A percentile compares a stretch with the other conserved stretches of the same genome.
These are phyloP conservation scores for Corythornis vintsioides DNA, from an alignment of 2,113 vertebrate species.

Conservation along the genomic window DNA sequence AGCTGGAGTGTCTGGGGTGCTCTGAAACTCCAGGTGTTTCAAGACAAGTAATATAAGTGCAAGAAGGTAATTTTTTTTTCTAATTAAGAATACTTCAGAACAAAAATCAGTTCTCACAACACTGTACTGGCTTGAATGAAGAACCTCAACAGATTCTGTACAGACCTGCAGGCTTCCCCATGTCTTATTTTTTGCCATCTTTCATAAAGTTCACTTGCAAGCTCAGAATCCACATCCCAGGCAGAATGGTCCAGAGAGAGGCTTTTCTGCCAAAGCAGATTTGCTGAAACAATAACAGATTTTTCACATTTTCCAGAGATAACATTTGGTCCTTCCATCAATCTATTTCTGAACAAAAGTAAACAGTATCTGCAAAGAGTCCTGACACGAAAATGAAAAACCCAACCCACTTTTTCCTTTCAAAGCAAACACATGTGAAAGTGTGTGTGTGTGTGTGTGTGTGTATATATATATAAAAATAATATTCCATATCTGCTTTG, in stretches of 20 bases:
- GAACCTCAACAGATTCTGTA: background rate
- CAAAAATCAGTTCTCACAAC: background rate
- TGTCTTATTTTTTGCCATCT: constrained; percentile 85
- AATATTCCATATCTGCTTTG: background rate
- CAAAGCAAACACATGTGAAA: background rate
- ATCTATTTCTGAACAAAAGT: background rate
- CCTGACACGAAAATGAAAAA: background rate
- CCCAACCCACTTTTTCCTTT: background rate
- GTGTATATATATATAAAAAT: no score
- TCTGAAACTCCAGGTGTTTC: background rate
- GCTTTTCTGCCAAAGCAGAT: constrained; percentile 85
- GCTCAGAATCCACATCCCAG: constrained; percentile 86
- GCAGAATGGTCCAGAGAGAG: constrained; percentile 83
- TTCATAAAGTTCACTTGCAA: constrained; percentile 86
- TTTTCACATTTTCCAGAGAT: background rate
- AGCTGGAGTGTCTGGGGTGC: background rate
- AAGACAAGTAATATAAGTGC: background rate
- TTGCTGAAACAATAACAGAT: constrained; percentile 75
- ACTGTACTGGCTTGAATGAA: background rate
- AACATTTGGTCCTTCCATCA: background rate
- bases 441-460: no score
- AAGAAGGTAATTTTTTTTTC: background rate
- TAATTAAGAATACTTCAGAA: background rate
- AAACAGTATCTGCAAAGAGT: background rate
- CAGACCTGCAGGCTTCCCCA: constrained; percentile 87